Evolutionary conservation across 2,797 vertebrate species (phyloP).

Genomic region (Acrossocheilus fasciatus): DNA sequence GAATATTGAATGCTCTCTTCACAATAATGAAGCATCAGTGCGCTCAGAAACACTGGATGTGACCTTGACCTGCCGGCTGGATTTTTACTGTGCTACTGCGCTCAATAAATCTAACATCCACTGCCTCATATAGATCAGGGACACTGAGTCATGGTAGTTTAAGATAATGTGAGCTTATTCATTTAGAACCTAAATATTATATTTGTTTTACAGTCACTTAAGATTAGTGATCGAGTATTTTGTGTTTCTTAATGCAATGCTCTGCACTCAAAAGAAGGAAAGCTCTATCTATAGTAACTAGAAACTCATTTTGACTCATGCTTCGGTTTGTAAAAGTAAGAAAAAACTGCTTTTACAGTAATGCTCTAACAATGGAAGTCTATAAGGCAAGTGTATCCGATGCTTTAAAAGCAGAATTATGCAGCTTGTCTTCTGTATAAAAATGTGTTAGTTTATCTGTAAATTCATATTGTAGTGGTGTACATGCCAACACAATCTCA

Average conservation of each 20-base stretch:
- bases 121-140: conserved; percentile 5
- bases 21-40: conserved; percentile 34
- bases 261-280: not conserved
- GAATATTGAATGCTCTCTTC: conserved; percentile 36
- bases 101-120: conserved; percentile 31
- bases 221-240: not conserved
- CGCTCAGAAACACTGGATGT: conserved; percentile 9
- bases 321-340: not conserved
- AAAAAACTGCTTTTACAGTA: not conserved
- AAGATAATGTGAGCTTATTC: not conserved
- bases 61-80: conserved; percentile 5
- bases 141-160: not conserved
- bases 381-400: not conserved
- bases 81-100: not conserved
- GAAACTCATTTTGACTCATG: not conserved
- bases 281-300: not conserved
- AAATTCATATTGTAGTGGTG: not conserved
- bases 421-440: not conserved
- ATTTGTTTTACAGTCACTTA: not conserved
- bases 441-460: not conserved
- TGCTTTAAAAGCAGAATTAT: not conserved
- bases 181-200: not conserved
- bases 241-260: not conserved
- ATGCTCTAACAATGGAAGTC: not conserved
- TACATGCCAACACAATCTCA: not conserved